phyloP scores from a whole-genome alignment of 2,797 vertebrate species.

The Yasuhikotakia modesta region DNA sequence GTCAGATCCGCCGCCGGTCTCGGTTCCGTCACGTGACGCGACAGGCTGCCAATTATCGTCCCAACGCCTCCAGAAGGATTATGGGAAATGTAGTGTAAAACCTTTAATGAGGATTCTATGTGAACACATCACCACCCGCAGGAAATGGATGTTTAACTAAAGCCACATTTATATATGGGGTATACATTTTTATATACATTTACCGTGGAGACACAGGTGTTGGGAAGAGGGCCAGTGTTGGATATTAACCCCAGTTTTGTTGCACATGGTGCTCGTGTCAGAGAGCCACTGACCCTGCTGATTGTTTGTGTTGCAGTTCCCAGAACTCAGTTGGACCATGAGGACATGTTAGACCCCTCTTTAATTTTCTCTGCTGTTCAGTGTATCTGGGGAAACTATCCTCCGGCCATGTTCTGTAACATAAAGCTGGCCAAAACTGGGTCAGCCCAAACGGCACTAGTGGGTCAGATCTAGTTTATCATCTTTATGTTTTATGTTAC shows the following conservation, averaged over 20 bases:
- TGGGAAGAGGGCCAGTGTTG: not conserved
- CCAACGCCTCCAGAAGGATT: no score
- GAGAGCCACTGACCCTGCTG: constrained; percentile 4
- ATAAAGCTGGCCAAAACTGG: no score
- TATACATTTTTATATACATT: no score
- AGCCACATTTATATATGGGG: no score
- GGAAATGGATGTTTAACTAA: no score
- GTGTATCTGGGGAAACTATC: constrained; percentile 3
- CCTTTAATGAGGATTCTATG: no score
- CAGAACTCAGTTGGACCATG: not conserved
- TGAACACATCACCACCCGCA: no score
- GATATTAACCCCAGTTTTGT: not conserved
- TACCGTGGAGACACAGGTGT: no score
- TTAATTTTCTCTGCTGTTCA: constrained; percentile 1
- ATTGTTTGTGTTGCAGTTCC: constrained; percentile 10
- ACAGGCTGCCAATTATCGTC: no score
- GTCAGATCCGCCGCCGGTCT: no score
- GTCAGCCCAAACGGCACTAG: not conserved
- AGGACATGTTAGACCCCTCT: not conserved
- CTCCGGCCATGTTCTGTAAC: not conserved
- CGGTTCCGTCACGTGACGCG: no score
- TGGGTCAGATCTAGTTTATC: not conserved
- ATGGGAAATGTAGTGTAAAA: no score
- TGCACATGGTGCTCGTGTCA: constrained; percentile 11
- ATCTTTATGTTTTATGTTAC: not conserved